Base-by-base conservation (phyloP, 1,140 invertebrate genomes). In the Hylaeus anthracinus region DNA sequence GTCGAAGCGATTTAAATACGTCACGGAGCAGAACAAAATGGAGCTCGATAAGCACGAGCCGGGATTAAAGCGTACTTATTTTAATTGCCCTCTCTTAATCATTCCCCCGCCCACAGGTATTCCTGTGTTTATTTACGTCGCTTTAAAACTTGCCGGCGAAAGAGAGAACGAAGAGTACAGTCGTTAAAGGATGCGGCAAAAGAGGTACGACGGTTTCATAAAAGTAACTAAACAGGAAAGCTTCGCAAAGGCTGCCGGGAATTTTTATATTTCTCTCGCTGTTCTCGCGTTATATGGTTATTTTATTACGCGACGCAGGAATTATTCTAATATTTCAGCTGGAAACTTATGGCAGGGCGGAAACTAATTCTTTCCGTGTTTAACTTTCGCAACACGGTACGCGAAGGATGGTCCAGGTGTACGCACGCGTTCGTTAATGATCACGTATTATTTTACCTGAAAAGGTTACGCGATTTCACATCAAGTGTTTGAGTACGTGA, bases 31-130 rank as follows among this genome's bases (percentile, higher is more conserved):
- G 2, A 43, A 5, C 43, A 14, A 41, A 15, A 1, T 4, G 26
- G 15, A 4, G 37, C 15, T 56, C 5, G 37, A 37, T 37, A 10
- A 63, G 26, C 8, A 1, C 2, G 41, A 58, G 3, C 58, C 10
- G 10, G 10, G 9, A 51, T 12, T 14, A 55, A 65, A 53, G 43
- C 74, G 53, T 6, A 56, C 51, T 67, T 67, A 48, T 67, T 76
- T 76, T 76, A 69, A 76, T 60, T 60, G n/a, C 4, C 14, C 26
- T 58, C 53, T 58, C n/a, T 69, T 51, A 76, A 76, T 76, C 51
- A 76, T 48, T 48, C 37, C 43, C 12, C 41, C 5, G 8, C 4
- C 5, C n/a, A 10, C 51, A 5, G 14, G 2, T 43, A 26, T 26
- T 51, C 12, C n/a, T 41, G 0, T 37, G 6, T 63, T 73, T 53